Evolutionary conservation across 2,888 invertebrate species (phyloP).

Genomic region (Anorthoa munda): DNA sequence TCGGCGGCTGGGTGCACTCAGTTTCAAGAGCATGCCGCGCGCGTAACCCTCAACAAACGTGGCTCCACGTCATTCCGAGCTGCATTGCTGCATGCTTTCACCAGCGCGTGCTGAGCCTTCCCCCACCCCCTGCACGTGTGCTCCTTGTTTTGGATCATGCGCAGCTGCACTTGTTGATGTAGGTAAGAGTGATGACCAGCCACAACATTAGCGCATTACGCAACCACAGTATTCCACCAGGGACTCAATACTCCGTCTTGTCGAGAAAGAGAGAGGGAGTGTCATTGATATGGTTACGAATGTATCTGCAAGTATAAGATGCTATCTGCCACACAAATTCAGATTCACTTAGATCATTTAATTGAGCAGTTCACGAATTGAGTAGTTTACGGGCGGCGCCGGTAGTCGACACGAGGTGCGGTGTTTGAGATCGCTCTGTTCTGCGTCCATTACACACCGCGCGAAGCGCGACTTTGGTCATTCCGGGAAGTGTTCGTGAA

Average conservation of each 20-base stretch:
- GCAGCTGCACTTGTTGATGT: neutral
- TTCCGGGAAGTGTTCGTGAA: constrained; percentile 14
- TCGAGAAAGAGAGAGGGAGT: constrained; percentile 1
- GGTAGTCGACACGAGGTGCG: constrained; percentile 27
- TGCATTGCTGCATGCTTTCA: no score
- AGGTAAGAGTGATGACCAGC: neutral
- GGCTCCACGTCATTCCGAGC: constrained; percentile 57
- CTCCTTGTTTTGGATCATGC: neutral
- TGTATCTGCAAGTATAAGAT: neutral
- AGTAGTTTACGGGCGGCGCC: constrained; percentile 47
- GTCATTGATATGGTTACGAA: neutral
- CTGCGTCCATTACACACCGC: constrained; percentile 2
- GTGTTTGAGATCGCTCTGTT: constrained; percentile 38
- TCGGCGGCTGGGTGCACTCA: constrained; percentile 64
- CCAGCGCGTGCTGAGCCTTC: constrained; percentile 14
- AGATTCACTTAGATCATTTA: constrained; percentile 1
- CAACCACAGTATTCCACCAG: neutral
- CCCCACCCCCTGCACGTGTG: neutral
- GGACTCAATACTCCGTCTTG: neutral
- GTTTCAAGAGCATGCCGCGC: constrained; percentile 66
- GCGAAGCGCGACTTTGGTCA: neutral
- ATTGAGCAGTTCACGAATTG: constrained; percentile 14
- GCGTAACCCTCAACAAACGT: constrained; percentile 65
- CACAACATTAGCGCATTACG: neutral
- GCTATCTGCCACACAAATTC: neutral